Base-by-base conservation (phyloP, 2,888 invertebrate genomes). In the Drosophila gaucha region DNA sequence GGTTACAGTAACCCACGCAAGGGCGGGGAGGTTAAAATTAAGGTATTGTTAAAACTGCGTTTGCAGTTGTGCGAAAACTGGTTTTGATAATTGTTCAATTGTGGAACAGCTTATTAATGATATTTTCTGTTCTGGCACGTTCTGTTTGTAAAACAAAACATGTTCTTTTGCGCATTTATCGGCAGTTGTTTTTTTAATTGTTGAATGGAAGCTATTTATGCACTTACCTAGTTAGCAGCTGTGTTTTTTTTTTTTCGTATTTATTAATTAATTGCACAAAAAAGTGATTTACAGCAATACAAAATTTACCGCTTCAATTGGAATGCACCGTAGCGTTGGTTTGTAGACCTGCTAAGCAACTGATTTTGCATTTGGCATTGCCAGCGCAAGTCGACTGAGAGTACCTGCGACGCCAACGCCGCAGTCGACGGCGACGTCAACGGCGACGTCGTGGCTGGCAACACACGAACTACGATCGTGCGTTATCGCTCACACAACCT, bases 141-240 rank as follows among this genome's bases (percentile, higher is more conserved):
- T 58, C 31, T 10, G 30, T 31, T 46, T 30, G 6, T 8, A 12
- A 33, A 30, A 6, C n/a, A 24, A 6, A 18, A 1, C 3, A 14
- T 4, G 51, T 58, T 44, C 36, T 39, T 46, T 44, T 55, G 47
- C 64, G 50, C 39, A 71, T 63, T 58, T 44, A 49, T 52, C 41
- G 54, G 16, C n/a, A 12, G 12, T 16, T 12, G 24, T 10, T 63
- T 50, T 44, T 35, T 1, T 50, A 16, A 16, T 36, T 14, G 18
- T 26, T 28, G 5, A 20, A 20, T 28, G 39, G 8, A n/a, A 30
- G 18, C 12, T 28, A 28, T 14, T 18, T 28, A n/a, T 30, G 35
- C 55, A 74, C 80, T 82, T 74, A 86, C 85, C 86, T 80, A 58
- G 74, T 72, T 67, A 78, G 71, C 78, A 46, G 68, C 38, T 68